Evolutionary conservation across 1,140 invertebrate species (phyloP).

Genomic region (Aphelenchoides fujianensis): DNA sequence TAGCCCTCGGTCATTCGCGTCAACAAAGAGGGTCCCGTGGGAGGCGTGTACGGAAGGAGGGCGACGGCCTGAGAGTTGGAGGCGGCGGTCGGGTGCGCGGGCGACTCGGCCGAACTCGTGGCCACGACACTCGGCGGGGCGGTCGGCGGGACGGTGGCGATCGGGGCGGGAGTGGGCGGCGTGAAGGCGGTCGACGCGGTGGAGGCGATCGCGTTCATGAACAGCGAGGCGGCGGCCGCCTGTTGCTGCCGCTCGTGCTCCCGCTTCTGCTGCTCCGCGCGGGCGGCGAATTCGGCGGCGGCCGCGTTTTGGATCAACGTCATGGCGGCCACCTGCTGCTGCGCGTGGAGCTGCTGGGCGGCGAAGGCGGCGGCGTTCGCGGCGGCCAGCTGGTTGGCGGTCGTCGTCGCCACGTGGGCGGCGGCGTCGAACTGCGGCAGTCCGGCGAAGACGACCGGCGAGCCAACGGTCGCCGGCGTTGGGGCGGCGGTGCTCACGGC

Average conservation of each 20-base stretch:
- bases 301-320: slow-evolving; percentile 10
- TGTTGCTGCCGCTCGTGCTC: background rate
- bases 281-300: background rate
- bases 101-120: slow-evolving; percentile 4
- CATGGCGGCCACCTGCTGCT: background rate
- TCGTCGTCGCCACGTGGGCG: background rate
- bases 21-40: slow-evolving; percentile 29
- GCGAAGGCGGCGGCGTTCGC: background rate
- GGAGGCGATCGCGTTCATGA: background rate
- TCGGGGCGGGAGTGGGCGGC: slow-evolving; percentile 7
- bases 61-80: slow-evolving; percentile 37
- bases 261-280: background rate
- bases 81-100: background rate
- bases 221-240: background rate
- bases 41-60: slow-evolving; percentile 33
- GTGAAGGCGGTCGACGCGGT: background rate
- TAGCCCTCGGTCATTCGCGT: slow-evolving; percentile 47
- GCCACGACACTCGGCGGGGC: no score
- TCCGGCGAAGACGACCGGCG: background rate
- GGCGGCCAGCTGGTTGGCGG: background rate
- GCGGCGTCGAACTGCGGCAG: background rate
- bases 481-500: background rate
- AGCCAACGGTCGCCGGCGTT: no score
- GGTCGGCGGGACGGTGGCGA: background rate
- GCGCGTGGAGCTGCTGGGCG: background rate